Percentiles rank a stretch among this genome's conserved stretches.
phyloP scores from a whole-genome alignment of 2,888 invertebrate species.

The Eupithecia abbreviata region DNA sequence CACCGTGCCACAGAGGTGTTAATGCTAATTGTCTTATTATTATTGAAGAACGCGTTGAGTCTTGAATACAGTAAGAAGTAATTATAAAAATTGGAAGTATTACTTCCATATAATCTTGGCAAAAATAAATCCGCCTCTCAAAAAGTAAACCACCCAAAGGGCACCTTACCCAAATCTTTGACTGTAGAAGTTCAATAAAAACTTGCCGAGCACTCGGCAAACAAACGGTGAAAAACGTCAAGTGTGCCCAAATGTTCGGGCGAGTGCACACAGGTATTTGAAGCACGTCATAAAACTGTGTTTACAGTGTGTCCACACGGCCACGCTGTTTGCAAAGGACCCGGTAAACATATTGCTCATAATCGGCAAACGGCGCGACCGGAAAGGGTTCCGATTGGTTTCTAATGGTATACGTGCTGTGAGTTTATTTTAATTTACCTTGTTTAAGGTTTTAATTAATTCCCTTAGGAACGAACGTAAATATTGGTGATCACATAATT shows the following conservation, averaged over 20 bases:
- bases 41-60: no score
- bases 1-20: no score
- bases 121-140: constrained; percentile 1
- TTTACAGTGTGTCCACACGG: constrained; percentile 49
- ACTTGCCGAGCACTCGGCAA: constrained; percentile 33
- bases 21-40: no score
- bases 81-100: background rate
- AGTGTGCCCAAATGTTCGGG: constrained; percentile 44
- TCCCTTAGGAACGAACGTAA: background rate
- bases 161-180: constrained; percentile 21
- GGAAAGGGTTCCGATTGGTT: constrained; percentile 39
- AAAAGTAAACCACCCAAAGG: constrained; percentile 19
- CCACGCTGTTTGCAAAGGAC: constrained; percentile 53
- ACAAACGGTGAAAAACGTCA: constrained; percentile 33
- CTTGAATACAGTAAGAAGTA: background rate
- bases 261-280: constrained; percentile 45
- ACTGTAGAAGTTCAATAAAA: constrained; percentile 37
- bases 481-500: background rate
- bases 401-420: constrained; percentile 39
- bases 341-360: constrained; percentile 54
- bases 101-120: background rate
- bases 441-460: constrained; percentile 8
- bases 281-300: constrained; percentile 48
- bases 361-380: constrained; percentile 43
- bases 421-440: constrained; percentile 8